Evolutionary conservation across 2,888 invertebrate species (phyloP), one percentile per base, ranked within the genome.

Genomic region (Aplocera efformata): DNA sequence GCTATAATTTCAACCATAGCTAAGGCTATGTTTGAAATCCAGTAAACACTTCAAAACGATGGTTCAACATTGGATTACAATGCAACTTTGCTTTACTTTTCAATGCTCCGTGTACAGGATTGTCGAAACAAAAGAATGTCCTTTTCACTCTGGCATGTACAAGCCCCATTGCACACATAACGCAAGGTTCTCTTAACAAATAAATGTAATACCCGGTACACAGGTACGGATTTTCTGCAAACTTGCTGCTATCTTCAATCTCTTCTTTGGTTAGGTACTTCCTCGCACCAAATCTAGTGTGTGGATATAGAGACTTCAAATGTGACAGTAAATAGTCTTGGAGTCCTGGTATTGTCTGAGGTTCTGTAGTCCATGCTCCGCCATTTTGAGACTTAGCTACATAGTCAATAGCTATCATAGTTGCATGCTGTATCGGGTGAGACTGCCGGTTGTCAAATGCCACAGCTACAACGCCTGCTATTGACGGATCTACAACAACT

Each of bases 141-240:
- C 95, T 89, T 35, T 91, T 91, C 0, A 92, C 92, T 48, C 98
- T 88, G n/a, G 97, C 96, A 75, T 99, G 98, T 0, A 98, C 90
- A 37, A 99, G 82, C 0, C 95, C 98, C 98, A 99, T 99, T 0
- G 96, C 90, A 80, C 99, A 99, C 94, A 98, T 96, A 0, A 95
- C 71, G 79, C 99, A 99, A 0, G 98, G 98, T 72, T 99, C 98
- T 45, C 90, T 90, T 0, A 94, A 90, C 26, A 95, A 72, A 68
- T 96, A 98, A 1, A 95, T 79, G 80, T 96, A 93, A 74, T 95
- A 97, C 1, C 95, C 95, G 0, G 98, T 97, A 78, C 96, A 96
- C 31, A 97, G 79, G 72, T 97, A 97, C 0, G 94, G 93, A 1
- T 91, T 91, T 31, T 82, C 63, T 0, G 81, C 62, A 0, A 60